Base-by-base conservation (phyloP, 2,888 invertebrate species). In the Athalia circularis region DNA sequence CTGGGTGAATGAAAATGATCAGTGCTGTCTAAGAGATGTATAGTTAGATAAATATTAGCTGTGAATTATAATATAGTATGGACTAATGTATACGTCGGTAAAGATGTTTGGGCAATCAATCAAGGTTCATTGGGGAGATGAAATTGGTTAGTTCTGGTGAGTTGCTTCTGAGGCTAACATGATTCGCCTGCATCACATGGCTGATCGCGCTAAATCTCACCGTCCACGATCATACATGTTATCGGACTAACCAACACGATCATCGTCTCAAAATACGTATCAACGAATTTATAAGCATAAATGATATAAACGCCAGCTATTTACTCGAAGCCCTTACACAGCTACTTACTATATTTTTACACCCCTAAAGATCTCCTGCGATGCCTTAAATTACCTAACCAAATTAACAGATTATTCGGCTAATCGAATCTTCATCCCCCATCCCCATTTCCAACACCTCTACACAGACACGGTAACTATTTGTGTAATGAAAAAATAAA, bases 21-120 rank as follows among this genome's bases (percentile, higher is more conserved):
- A 29, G 29, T 29, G 0, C 29, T 29, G 29, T 29, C 29, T 29
- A 1, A 29, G 29, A 29, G 29, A 29, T 29, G 29, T 29, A 57
- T n/a, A 45, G 8, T 54, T 45, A 70, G 3, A 70, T 43, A 11
- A 9, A 45, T 29, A 52, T 7, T 11, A 43, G n/a, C 50, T 43
- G 70, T 5, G 54, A 57, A 70, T 54, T 45, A 70, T 70, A 43
- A 43, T 54, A 52, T 70, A 4, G 29, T 57, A 9, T 7, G 15
- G 67, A 52, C 47, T 11, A 9, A 11, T 52, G 43, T 65, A 47
- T 47, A 8, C 45, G 45, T 43, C 8, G 11, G 64, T 45, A 65
- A 43, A 72, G 72, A 47, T 72, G 59, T 72, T 72, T 59, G 45
- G 47, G 57, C 57, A 59, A 72, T 72, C 72, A 57, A 72, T 72